Percentiles rank a stretch among this genome's conserved stretches.
Evolutionary conservation across 1,140 invertebrate genomes (phyloP).

Genomic region (Onthophagus taurus): DNA sequence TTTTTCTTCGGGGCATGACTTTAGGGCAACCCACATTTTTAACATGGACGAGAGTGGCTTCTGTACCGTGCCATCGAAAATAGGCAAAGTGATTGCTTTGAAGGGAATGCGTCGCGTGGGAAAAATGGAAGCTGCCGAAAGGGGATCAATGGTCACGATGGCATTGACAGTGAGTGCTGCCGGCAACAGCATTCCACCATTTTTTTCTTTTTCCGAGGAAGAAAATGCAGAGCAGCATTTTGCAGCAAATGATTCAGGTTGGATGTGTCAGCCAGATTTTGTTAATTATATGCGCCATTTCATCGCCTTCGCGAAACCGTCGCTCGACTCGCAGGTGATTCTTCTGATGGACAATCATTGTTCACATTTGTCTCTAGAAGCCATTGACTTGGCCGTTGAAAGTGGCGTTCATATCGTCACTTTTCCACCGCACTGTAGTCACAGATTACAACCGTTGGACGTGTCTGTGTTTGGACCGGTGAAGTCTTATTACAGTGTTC

Average conservation of each 20-base stretch:
- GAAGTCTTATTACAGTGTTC: too few relatives aligned
- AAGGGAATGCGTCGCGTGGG: too few relatives aligned
- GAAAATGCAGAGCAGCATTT: too few relatives aligned
- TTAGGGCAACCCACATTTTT: too few relatives aligned
- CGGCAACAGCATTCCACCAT: slow-evolving; percentile 1
- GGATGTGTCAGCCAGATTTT: slow-evolving; percentile 39
- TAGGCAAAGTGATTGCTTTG: too few relatives aligned
- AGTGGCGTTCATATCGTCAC: slow-evolving; percentile 23
- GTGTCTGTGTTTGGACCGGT: too few relatives aligned
- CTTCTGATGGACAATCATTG: slow-evolving; percentile 22
- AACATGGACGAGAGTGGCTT: too few relatives aligned
- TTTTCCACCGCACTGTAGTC: slow-evolving; percentile 32
- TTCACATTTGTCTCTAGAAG: slow-evolving; percentile 17
- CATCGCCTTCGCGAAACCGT: slow-evolving; percentile 18
- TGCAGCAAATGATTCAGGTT: slow-evolving; percentile 36
- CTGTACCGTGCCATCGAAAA: too few relatives aligned
- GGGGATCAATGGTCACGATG: neutral
- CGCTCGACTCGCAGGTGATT: slow-evolving; percentile 15
- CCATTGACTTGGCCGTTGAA: slow-evolving; percentile 18
- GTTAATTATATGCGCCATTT: slow-evolving; percentile 23
- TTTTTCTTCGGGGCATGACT: too few relatives aligned
- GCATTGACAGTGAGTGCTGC: neutral
- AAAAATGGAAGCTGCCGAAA: too few relatives aligned
- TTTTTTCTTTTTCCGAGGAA: too few relatives aligned
- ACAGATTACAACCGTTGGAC: too few relatives aligned